phyloP scores from a whole-genome alignment of 2,113 vertebrate species.

The Herpailurus yagouaroundi region DNA sequence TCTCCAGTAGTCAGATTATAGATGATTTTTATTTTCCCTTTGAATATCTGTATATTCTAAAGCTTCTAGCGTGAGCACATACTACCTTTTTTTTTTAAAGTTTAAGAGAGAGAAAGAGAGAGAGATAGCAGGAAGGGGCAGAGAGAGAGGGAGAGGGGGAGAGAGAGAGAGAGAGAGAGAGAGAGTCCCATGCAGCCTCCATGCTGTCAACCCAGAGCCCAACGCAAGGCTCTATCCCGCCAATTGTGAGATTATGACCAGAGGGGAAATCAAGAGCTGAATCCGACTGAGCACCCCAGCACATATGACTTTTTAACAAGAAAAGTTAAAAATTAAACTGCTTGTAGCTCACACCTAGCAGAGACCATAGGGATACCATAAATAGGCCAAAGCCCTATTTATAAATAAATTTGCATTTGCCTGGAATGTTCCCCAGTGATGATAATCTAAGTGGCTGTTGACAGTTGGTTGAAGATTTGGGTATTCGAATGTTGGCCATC shows the following conservation, averaged over 20 bases:
- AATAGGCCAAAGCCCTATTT: not conserved
- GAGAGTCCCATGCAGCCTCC: too few relatives aligned
- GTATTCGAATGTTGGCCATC: not conserved
- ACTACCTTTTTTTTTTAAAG: not conserved
- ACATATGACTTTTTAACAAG: not conserved
- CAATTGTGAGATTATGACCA: too few relatives aligned
- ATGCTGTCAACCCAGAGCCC: too few relatives aligned
- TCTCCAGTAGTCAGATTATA: not conserved
- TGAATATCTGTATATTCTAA: not conserved
- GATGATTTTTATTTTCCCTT: not conserved
- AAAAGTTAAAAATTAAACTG: not conserved
- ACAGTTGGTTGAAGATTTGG: not conserved
- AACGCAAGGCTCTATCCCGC: too few relatives aligned
- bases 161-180: too few relatives aligned
- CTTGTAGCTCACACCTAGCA: not conserved
- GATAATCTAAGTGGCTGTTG: not conserved
- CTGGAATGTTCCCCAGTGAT: not conserved
- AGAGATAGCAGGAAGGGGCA: too few relatives aligned
- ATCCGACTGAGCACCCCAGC: not conserved
- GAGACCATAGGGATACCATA: not conserved
- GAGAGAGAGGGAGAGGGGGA: too few relatives aligned
- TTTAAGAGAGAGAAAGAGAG: too few relatives aligned
- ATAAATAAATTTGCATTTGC: not conserved
- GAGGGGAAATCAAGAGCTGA: too few relatives aligned
- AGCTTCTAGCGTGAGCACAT: not conserved